Evolutionary conservation across 1,140 invertebrate species (phyloP).

Genomic region (Drosophila sproati): DNA sequence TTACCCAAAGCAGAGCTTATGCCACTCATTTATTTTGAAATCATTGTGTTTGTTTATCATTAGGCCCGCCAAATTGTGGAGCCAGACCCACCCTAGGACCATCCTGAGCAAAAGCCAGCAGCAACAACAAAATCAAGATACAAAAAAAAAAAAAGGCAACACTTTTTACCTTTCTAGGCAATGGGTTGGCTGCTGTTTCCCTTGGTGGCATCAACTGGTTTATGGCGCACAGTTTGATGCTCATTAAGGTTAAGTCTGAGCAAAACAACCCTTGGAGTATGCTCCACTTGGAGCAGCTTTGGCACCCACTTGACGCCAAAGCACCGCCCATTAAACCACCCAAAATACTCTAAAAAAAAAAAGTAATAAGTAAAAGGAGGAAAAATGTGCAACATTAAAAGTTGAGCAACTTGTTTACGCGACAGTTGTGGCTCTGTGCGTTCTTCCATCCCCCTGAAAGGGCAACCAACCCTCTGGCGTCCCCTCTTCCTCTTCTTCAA

Average conservation of each 20-base stretch:
- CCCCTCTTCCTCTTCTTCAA: not conserved
- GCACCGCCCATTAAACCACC: slow-evolving; percentile 1
- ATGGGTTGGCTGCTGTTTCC: slow-evolving; percentile 4
- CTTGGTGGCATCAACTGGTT: slow-evolving; percentile 39
- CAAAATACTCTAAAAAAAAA: not conserved
- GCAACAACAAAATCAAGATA: too few relatives aligned
- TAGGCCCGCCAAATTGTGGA: slow-evolving; percentile 30
- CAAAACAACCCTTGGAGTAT: slow-evolving; percentile 38
- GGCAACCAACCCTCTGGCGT: slow-evolving; percentile 23
- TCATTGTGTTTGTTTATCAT: slow-evolving; percentile 58
- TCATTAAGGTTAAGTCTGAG: slow-evolving; percentile 54
- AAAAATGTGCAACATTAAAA: slow-evolving; percentile 65
- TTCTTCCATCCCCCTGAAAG: slow-evolving; percentile 32
- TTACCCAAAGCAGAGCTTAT: slow-evolving; percentile 46
- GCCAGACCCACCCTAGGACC: not conserved
- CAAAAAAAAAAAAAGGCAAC: slow-evolving; percentile 16
- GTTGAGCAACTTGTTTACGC: slow-evolving; percentile 62
- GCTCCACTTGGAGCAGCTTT: slow-evolving; percentile 27
- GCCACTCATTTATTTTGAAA: slow-evolving; percentile 53
- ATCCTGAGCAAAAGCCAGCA: not conserved
- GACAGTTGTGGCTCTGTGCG: slow-evolving; percentile 37
- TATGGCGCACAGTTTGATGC: slow-evolving; percentile 56
- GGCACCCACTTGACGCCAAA: slow-evolving; percentile 37
- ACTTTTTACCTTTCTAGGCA: slow-evolving; percentile 22
- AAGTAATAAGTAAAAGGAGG: slow-evolving; percentile 11